Conservation (phyloP, 23 tunicate genomes). For the Halocynthia aurantium region DNA sequence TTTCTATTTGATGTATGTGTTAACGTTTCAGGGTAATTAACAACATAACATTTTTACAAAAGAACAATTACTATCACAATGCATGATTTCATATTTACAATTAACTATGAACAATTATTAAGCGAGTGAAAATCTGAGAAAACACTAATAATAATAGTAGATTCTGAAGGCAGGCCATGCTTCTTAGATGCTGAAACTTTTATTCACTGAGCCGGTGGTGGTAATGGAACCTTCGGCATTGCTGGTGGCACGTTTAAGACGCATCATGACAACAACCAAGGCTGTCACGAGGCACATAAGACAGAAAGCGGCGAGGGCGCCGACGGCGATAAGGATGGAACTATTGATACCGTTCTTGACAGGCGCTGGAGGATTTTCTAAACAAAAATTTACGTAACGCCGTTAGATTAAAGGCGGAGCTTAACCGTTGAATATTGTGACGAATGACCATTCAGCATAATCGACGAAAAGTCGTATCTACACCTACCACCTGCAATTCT, state of each 20-base stretch:
- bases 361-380: too few species aligned
- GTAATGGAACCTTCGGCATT: slow-evolving; percentile 23
- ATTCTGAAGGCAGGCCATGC: not conserved
- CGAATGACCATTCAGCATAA: too few species aligned
- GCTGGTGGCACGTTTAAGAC: slow-evolving; percentile 19
- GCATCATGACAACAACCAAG: slow-evolving; percentile 39
- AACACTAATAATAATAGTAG: not conserved
- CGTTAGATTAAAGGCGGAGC: too few species aligned
- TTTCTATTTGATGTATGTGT: too few species aligned
- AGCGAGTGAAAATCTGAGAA: not conserved
- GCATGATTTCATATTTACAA: not conserved
- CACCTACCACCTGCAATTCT: slow-evolving; percentile 99
- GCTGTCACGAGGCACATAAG: slow-evolving; percentile 55
- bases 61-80: not conserved
- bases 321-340: slow-evolving; percentile 35
- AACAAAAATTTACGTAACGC: too few species aligned
- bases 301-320: slow-evolving; percentile 37
- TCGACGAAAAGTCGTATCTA: slow-evolving; percentile 16
- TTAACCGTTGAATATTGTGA: too few species aligned
- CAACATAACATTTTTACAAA: not conserved
- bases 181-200: slow-evolving; percentile 40
- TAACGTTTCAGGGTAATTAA: too few species aligned
- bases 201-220: slow-evolving; percentile 37
- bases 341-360: too few species aligned
- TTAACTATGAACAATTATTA: not conserved